Base-by-base conservation (phyloP, 23 tunicate genomes). In the Ciona savignyi region DNA sequence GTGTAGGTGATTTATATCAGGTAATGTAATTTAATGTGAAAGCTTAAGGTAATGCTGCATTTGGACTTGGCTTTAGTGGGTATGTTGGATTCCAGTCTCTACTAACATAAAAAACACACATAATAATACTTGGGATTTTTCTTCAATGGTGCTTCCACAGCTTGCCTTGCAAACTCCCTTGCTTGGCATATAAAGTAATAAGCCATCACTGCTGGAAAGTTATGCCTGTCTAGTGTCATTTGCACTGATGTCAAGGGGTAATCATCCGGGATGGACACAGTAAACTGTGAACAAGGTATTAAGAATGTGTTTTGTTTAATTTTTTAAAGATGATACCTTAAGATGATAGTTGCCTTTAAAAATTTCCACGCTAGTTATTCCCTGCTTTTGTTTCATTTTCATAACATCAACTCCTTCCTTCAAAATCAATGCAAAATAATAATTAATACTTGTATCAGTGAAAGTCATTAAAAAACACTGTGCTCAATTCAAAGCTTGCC, bases 161-260 rank as follows among this genome's bases (percentile, higher is more conserved):
- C 89, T 74, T 83, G 85, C 6, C 97, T 56, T 2, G 91, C 91
- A 48, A 79, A 80, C 76, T 91, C 97, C 76, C 66, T 81, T 9
- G 97, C 97, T 80, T 91, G 97, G 19, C 80, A 84, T 34, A 91
- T 74, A 62, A 91, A 91, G 67, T 91, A 91, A 67, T 91, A 85
- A 22, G 81, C 83, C 83, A 91, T 62, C 15, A 71, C 51, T 0
- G 78, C 75, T 27, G 97, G 97, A 73, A 91, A 91, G 48, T 84
- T 91, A 77, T 81, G 80, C 11, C 77, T 51, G 1, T 75, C 77
- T 0, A 81, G 31, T 31, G 74, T 76, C 22, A 91, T 15, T 48
- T 66, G 62, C 26, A 91, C 60, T 22, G 82, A 65, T 64, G 75
- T 82, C 0, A 34, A 65, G 19, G 97, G 97, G 72, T 91, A 91